Evolutionary conservation across 2,113 vertebrate genomes (phyloP).

Genomic region (Macquaria australasica): DNA sequence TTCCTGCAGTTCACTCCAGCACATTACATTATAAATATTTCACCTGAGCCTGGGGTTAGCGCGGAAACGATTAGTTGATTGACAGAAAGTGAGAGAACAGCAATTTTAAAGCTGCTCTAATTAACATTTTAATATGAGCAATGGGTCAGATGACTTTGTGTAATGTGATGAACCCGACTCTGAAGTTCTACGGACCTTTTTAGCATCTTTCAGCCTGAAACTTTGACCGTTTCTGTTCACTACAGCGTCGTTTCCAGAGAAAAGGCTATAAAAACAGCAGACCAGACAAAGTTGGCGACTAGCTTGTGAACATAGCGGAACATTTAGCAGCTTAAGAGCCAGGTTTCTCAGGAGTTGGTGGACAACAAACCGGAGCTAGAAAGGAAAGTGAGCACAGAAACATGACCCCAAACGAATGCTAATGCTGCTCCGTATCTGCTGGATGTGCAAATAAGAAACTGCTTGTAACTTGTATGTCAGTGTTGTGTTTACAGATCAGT

Average conservation of each 20-base stretch:
- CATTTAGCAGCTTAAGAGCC: background rate
- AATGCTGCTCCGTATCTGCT: background rate
- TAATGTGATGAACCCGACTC: background rate
- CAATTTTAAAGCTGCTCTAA: slow-evolving; percentile 20
- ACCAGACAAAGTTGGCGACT: background rate
- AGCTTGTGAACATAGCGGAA: background rate
- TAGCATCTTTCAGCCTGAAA: background rate
- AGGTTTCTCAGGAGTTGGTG: background rate
- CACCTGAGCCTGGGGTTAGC: background rate
- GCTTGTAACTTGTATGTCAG: background rate
- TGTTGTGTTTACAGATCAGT: background rate
- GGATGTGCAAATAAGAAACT: background rate
- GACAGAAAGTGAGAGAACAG: slow-evolving; percentile 1
- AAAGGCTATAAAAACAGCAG: too few relatives aligned
- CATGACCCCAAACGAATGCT: background rate
- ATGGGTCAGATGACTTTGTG: background rate
- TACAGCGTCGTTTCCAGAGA: too few relatives aligned
- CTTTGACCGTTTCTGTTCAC: background rate
- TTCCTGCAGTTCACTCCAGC: background rate
- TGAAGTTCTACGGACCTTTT: background rate
- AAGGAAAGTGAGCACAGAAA: background rate
- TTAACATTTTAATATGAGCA: background rate
- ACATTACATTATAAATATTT: slow-evolving; percentile 4
- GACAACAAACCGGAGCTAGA: background rate
- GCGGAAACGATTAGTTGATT: slow-evolving; percentile 2